Evolutionary conservation across 2,888 invertebrate species (phyloP), one percentile per base, ranked within the genome.

Genomic region (Dexiosoma caninum): DNA sequence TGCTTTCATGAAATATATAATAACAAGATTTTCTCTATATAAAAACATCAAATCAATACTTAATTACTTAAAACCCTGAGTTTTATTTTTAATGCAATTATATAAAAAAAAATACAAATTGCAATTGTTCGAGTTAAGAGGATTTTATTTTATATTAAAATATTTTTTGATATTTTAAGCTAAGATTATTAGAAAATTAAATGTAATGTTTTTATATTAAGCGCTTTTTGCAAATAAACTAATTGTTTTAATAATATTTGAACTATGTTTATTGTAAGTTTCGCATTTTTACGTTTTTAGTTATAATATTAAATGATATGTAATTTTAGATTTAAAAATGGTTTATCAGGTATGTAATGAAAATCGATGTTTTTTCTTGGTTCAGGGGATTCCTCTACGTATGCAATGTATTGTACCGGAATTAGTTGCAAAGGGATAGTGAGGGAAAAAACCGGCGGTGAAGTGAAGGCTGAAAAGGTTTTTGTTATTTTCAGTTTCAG

Each of bases 201-300:
- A 78, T 78, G 72, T 81, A 27, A 82, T 84, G n/a, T n/a, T 86
- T 86, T 85, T 85, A 86, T 88, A 89, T 89, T 88, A 88, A 89
- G 89, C 89, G 89, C 89, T 89, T 89, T 89, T 89, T 89, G 89
- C 88, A 89, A 89, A 81, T 81, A 76, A 62, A 76, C 76, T 67
- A 88, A 84, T 83, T 83, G 82, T 79, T 79, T 83, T 83, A 82
- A 83, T 60, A 40, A 83, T 82, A 84, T 80, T 80, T 64, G 83
- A 84, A 85, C 76, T 85, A 79, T 82, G 83, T 83, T 83, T 80
- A 84, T 86, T 84, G 69, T 82, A 83, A 81, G 80, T 82, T 81
- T 76, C 64, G 81, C 82, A 83, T 82, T 76, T 82, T 82, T 82
- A 80, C n/a, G 42, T 84, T 82, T 80, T 71, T 49, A 67, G 21